Evolutionary conservation across 2,797 vertebrate genomes (phyloP), one percentile per base, ranked within the genome.

Genomic region (Somateria mollissima): DNA sequence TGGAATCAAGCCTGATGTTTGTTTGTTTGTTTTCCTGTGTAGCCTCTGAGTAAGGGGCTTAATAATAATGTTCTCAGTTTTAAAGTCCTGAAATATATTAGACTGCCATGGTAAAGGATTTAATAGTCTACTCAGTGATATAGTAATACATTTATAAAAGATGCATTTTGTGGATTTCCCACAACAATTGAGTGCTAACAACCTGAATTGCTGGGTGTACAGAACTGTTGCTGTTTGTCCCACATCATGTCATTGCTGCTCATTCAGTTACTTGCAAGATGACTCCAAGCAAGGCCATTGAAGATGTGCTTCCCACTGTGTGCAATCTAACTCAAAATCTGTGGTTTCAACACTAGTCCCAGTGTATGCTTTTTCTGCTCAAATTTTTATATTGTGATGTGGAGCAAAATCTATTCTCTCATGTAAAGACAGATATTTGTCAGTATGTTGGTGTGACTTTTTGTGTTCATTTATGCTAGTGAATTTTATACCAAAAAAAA

Each of bases 361-460:
- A 45, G 32, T 7, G 57, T 39, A 30, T 22, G 39, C 25, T 57
- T 45, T 4, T 34, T 73, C 49, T 87, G 21, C 53, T 66, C 74
- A 53, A 39, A 79, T 17, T 20, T 13, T 45, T 79, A 32, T 34
- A 53, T 5, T 28, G 62, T 45, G 17, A 4, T 47, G 8, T 32
- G 43, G 25, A 20, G 43, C 21, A 64, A 28, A 45, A 49, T n/a
- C 47, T 61, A 7, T 20, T 51, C 19, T 16, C 21, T 32, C 41
- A 53, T 1, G 1, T 32, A 69, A 15, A 2, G 21, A 61, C n/a
- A 60, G 32, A 61, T 72, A 9, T 10, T 10, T 74, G 36, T 56
- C 41, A 83, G 36, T 36, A 16, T 19, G 11, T 58, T 3, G 1
- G 27, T 11, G 10, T 3, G 3, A 3, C 43, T 45, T 1, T 16